Conservation (phyloP, 2,888 invertebrate species). For the Steinernema hermaphroditum region DNA sequence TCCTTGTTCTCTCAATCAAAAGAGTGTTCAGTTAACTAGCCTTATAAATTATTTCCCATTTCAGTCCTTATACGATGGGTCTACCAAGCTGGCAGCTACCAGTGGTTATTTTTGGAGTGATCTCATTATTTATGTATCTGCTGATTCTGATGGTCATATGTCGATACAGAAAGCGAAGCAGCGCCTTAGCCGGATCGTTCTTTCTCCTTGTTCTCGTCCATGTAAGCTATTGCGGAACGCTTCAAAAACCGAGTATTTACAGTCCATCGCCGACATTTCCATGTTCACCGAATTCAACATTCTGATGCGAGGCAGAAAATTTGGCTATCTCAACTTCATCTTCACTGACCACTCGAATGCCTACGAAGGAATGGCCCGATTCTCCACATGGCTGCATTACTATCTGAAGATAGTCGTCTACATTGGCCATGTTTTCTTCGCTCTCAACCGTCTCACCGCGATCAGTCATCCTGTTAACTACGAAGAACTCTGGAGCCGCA, state of each 20-base stretch:
- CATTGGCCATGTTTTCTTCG: conserved; percentile 35
- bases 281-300: conserved; percentile 36
- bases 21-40: too few relatives aligned
- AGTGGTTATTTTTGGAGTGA: not conserved
- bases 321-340: conserved; percentile 35
- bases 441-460: conserved; percentile 34
- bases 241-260: not conserved
- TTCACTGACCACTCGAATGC: conserved; percentile 26
- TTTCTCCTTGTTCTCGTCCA: conserved; percentile 32
- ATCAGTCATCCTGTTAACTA: conserved; percentile 34
- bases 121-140: not conserved
- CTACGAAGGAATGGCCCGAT: conserved; percentile 29
- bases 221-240: not conserved
- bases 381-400: conserved; percentile 35
- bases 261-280: conserved; percentile 33
- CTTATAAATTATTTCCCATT: too few relatives aligned
- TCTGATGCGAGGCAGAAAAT: conserved; percentile 34
- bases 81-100: conserved; percentile 10
- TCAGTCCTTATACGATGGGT: not conserved
- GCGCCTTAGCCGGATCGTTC: conserved; percentile 33
- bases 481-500: conserved; percentile 31
- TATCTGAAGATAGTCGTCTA: conserved; percentile 37
- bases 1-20: too few relatives aligned
- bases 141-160: conserved; percentile 3
- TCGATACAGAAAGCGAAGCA: not conserved